Conservation (phyloP, 2,113 vertebrate species). For the Coptodon bakossiorum region DNA sequence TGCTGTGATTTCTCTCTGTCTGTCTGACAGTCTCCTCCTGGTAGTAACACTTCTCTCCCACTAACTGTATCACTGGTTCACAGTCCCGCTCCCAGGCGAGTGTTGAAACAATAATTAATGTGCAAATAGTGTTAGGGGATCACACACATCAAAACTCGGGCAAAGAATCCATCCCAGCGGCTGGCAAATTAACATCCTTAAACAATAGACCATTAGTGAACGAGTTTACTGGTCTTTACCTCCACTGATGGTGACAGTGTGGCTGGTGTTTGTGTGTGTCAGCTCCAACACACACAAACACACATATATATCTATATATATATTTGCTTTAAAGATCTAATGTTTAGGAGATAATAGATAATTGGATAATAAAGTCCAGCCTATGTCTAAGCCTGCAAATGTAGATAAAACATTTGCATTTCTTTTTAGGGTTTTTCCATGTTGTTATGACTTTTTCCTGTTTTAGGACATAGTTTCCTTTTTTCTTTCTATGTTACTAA, state of each 20-base stretch:
- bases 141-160: not conserved
- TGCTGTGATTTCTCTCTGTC: not conserved
- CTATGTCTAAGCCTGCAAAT: not conserved
- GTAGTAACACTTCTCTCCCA: not conserved
- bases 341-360: not conserved
- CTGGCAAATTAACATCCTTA: not conserved
- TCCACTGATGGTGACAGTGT: not conserved
- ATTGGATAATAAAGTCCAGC: not conserved
- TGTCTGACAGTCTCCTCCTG: not conserved
- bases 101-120: not conserved
- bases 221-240: not conserved
- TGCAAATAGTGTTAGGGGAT: not conserved
- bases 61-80: not conserved
- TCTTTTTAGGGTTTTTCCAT: not conserved
- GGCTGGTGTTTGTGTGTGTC: too few species aligned
- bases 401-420: not conserved
- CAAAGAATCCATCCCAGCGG: not conserved
- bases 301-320: too few species aligned
- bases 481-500: not conserved
- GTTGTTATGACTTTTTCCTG: not conserved
- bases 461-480: accelerated
- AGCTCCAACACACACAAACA: too few species aligned
- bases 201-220: not conserved
- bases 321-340: not conserved
- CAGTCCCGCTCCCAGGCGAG: not conserved